A percentile compares a stretch with the other conserved stretches of the same genome.
Evolutionary conservation across 2,888 invertebrate genomes (phyloP).

Genomic region (Pseudanteris insignis): DNA sequence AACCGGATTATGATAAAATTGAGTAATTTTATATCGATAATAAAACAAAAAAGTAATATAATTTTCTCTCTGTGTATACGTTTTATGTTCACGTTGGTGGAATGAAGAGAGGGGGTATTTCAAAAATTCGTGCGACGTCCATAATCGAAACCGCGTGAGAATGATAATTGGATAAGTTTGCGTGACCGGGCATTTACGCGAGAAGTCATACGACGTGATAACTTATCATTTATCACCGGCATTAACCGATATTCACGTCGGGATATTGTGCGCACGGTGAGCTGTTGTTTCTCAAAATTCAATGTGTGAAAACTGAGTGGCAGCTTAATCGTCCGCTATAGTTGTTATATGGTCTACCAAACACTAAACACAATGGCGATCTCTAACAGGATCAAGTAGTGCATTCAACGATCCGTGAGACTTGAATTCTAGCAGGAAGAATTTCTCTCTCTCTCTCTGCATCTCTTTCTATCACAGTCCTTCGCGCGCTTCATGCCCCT

Average conservation of each 20-base stretch:
- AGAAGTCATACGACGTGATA: slow-evolving; percentile 15
- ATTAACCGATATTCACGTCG: slow-evolving; percentile 2
- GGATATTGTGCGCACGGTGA: slow-evolving; percentile 22
- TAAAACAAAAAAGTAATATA: background rate
- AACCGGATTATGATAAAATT: no score
- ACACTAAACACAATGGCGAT: slow-evolving; percentile 35
- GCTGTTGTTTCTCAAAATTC: slow-evolving; percentile 27
- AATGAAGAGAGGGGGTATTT: no score
- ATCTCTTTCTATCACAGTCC: no score
- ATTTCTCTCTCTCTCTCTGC: slow-evolving; percentile 16
- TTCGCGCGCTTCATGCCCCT: no score
- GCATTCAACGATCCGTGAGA: slow-evolving; percentile 41
- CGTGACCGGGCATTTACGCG: background rate
- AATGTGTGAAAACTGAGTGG: slow-evolving; percentile 33
- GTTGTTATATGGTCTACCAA: slow-evolving; percentile 41
- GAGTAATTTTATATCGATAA: background rate
- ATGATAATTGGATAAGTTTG: slow-evolving; percentile 14
- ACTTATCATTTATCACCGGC: slow-evolving; percentile 20
- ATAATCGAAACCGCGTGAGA: background rate
- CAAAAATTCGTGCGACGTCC: background rate
- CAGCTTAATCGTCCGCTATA: slow-evolving; percentile 34
- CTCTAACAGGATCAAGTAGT: slow-evolving; percentile 40
- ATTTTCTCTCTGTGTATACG: no score
- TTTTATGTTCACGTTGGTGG: no score
- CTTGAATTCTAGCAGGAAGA: slow-evolving; percentile 27